Evolutionary conservation across 2,797 vertebrate species (phyloP).

Genomic region (Muscicapa comitata): DNA sequence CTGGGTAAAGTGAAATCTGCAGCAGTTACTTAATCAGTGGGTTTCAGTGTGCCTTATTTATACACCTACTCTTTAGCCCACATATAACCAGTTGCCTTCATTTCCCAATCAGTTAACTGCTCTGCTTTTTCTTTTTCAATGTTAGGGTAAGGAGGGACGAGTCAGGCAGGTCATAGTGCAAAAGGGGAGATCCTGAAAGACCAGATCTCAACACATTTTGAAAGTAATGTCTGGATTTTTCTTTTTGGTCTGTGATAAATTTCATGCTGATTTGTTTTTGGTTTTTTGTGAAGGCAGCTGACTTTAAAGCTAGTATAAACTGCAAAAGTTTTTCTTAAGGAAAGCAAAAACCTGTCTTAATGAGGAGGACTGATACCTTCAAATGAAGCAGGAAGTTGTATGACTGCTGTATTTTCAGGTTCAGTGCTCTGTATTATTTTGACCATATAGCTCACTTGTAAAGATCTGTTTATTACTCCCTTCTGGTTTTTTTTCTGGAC

Average conservation of each 20-base stretch:
- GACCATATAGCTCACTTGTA: neutral
- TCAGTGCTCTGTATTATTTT: neutral
- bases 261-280: neutral
- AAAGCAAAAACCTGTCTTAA: neutral
- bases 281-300: neutral
- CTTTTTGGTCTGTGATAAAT: neutral
- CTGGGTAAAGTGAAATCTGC: neutral
- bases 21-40: neutral
- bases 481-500: neutral
- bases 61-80: conserved; percentile 39
- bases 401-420: neutral
- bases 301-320: neutral
- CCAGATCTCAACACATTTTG: neutral
- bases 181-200: neutral
- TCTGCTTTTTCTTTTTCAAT: neutral
- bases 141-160: neutral
- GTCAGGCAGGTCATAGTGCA: neutral
- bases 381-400: neutral
- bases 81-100: neutral
- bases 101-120: conserved; percentile 19
- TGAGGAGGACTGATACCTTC: neutral
- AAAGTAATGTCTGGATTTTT: neutral
- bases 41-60: conserved; percentile 9
- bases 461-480: neutral
- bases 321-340: neutral